These are phyloP conservation scores for Scylla paramamosain DNA, from an alignment of 1,140 invertebrate species.

Conservation along the genomic window DNA sequence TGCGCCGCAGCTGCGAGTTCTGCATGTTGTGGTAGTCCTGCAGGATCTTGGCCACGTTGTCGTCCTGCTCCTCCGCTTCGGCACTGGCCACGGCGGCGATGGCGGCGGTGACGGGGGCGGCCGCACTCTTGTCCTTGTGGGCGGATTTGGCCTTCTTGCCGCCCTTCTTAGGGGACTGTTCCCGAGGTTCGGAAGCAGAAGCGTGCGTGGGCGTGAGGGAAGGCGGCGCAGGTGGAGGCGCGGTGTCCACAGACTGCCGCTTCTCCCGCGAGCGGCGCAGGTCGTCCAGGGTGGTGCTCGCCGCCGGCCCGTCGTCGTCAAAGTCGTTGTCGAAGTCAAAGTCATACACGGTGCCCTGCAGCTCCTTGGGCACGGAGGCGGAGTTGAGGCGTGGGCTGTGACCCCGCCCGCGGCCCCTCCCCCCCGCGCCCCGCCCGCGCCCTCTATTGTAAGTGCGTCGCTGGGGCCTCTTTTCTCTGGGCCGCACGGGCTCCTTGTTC, in stretches of 20 bases:
- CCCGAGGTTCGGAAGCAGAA: constrained; percentile 53
- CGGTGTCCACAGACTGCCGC: constrained; percentile 86
- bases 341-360: constrained; percentile 92
- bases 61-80: constrained; percentile 45
- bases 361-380: constrained; percentile 79
- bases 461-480: constrained; percentile 73
- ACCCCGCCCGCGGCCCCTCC: constrained; percentile 79
- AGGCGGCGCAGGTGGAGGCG: constrained; percentile 34
- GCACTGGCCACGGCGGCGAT: background rate
- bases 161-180: constrained; percentile 76
- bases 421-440: constrained; percentile 70
- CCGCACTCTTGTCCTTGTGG: constrained; percentile 68
- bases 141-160: constrained; percentile 69
- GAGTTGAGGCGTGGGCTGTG: constrained; percentile 85
- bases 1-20: constrained; percentile 68
- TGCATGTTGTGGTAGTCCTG: constrained; percentile 71
- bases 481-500: constrained; percentile 72
- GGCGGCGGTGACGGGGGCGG: background rate
- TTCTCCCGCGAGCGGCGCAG: constrained; percentile 89
- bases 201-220: constrained; percentile 70
- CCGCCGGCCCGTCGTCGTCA: constrained; percentile 82
- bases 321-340: constrained; percentile 88
- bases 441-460: constrained; percentile 77
- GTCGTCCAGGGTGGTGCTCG: constrained; percentile 84
- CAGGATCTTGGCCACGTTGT: constrained; percentile 72